These are phyloP conservation scores for Eumeta japonica DNA, from an alignment of 1,140 invertebrate species.

Conservation along the genomic window DNA sequence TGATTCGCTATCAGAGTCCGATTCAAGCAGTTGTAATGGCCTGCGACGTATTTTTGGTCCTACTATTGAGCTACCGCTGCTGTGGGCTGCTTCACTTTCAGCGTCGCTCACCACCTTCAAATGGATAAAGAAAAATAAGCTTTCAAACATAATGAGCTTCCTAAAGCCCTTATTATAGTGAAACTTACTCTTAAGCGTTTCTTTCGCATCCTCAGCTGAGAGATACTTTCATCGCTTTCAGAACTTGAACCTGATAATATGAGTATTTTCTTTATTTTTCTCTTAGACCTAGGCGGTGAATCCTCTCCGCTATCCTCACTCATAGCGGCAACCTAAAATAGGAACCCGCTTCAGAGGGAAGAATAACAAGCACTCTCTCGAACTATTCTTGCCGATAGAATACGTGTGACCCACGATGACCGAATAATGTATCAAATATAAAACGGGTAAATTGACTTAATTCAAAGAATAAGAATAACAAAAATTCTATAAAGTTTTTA, in stretches of 20 bases:
- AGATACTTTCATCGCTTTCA: slow-evolving; percentile 39
- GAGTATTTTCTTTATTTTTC: slow-evolving; percentile 33
- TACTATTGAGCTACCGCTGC: slow-evolving; percentile 31
- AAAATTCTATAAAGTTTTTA: slow-evolving; percentile 20
- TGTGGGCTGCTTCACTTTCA: slow-evolving; percentile 31
- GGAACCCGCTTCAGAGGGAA: too few species aligned
- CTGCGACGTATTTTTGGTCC: slow-evolving; percentile 17
- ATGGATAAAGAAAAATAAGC: background rate
- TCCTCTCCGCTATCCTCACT: slow-evolving; percentile 44
- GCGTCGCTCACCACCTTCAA: slow-evolving; percentile 42
- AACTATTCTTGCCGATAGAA: slow-evolving; percentile 4
- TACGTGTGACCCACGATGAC: slow-evolving; percentile 38
- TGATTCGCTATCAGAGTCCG: slow-evolving; percentile 43
- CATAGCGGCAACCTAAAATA: too few species aligned
- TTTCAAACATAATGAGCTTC: background rate
- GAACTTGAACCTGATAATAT: slow-evolving; percentile 30
- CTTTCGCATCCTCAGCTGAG: slow-evolving; percentile 29
- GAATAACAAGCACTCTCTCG: background rate
- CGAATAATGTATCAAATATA: slow-evolving; percentile 23
- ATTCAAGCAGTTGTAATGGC: slow-evolving; percentile 36
- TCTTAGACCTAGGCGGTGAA: slow-evolving; percentile 24
- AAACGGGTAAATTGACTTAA: slow-evolving; percentile 23
- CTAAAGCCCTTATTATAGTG: too few species aligned
- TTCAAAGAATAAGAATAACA: slow-evolving; percentile 26
- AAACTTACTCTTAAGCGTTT: slow-evolving; percentile 43